phyloP scores from a whole-genome alignment of 1,140 invertebrate species.

The Acromyrmex heyeri region DNA sequence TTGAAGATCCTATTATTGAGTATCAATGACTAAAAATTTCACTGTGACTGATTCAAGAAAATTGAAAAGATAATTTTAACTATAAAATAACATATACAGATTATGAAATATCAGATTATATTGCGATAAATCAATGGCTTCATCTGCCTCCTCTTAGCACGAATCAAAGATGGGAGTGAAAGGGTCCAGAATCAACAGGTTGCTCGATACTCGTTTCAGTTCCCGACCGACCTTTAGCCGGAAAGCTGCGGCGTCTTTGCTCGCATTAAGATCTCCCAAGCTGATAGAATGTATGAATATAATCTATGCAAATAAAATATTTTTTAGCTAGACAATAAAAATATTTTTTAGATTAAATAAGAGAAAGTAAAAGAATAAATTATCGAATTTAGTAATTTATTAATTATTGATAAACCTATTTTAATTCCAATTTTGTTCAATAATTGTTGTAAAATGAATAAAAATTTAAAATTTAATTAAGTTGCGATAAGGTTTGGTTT shows the following conservation, averaged over 20 bases:
- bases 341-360: not conserved
- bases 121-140: slow-evolving; percentile 44
- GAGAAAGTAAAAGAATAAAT: not conserved
- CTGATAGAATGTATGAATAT: slow-evolving; percentile 15
- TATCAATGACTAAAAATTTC: not conserved
- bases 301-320: not conserved
- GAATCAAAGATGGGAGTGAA: slow-evolving; percentile 67
- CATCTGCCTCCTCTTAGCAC: not conserved
- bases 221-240: slow-evolving; percentile 67
- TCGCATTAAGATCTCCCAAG: slow-evolving; percentile 67
- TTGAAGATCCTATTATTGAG: not conserved
- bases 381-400: not conserved
- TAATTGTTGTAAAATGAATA: not conserved
- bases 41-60: not conserved
- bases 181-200: slow-evolving; percentile 77
- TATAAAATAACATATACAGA: not conserved
- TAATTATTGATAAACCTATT: not conserved
- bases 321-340: not conserved
- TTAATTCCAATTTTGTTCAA: not conserved
- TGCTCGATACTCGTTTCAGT: slow-evolving; percentile 67
- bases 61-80: not conserved
- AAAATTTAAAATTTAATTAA: not conserved
- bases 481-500: not conserved
- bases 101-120: slow-evolving; percentile 38
- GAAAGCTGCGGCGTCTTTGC: slow-evolving; percentile 67